Conservation (phyloP, 2,797 vertebrate genomes). For the Pelobates cultripes region DNA sequence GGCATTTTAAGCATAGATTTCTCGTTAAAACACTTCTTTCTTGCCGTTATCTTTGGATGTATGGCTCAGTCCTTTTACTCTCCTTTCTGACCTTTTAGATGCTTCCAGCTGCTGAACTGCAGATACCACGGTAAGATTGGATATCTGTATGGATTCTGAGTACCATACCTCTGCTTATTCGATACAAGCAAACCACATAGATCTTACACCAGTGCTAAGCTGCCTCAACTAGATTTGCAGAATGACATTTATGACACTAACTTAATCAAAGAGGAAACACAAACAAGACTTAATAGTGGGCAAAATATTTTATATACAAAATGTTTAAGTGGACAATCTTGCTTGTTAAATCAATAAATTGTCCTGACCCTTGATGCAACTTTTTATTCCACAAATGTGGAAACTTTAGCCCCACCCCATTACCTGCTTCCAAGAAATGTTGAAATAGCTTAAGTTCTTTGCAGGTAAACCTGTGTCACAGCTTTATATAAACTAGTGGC, state of each 20-base stretch:
- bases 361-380: no score
- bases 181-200: not conserved
- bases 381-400: no score
- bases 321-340: no score
- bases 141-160: not conserved
- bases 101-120: conserved; percentile 1
- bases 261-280: no score
- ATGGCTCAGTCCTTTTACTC: conserved; percentile 5
- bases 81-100: conserved; percentile 8
- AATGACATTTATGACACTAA: not conserved
- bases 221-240: not conserved
- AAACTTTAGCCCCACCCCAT: no score
- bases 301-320: no score
- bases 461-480: no score
- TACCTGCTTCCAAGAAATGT: no score
- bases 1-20: conserved; percentile 19
- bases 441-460: no score
- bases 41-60: conserved; percentile 1
- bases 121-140: not conserved
- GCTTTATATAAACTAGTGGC: no score
- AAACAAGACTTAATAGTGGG: no score
- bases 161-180: not conserved
- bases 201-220: not conserved
- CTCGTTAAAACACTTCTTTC: not conserved
- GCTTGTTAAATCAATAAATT: no score